A percentile compares a stretch with the other conserved stretches of the same genome.
phyloP scores from a whole-genome alignment of 2,113 vertebrate genomes.

The Ammodytes dubius region DNA sequence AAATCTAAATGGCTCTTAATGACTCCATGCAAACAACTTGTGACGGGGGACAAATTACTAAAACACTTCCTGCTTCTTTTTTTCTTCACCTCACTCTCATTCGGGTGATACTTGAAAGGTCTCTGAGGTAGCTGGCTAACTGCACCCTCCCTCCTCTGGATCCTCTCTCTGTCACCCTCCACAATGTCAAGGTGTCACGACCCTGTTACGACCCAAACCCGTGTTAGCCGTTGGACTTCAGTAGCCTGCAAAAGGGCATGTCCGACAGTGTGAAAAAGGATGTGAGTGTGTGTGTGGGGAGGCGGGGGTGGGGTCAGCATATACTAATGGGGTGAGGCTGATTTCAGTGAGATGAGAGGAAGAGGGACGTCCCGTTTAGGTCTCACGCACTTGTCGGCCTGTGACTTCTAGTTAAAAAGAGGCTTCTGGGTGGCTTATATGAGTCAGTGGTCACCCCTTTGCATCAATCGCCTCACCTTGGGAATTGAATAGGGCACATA shows the following conservation, averaged over 20 bases:
- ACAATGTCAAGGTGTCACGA: constrained; percentile 77
- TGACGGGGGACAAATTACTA: constrained; percentile 83
- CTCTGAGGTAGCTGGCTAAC: constrained; percentile 53
- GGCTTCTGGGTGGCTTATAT: constrained; percentile 74
- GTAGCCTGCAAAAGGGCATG: constrained; percentile 49
- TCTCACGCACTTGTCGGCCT: constrained; percentile 72
- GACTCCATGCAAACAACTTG: constrained; percentile 83
- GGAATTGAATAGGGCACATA: constrained; percentile 77
- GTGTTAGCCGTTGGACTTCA: constrained; percentile 32
- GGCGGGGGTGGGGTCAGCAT: constrained; percentile 50
- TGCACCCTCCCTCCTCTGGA: constrained; percentile 67
- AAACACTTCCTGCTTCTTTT: constrained; percentile 59
- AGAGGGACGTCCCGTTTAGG: constrained; percentile 65
- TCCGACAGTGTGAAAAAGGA: constrained; percentile 66
- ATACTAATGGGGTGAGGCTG: constrained; percentile 79
- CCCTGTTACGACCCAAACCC: constrained; percentile 75
- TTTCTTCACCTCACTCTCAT: constrained; percentile 44
- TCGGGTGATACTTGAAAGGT: constrained; percentile 77
- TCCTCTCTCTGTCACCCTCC: constrained; percentile 84
- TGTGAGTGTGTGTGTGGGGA: constrained; percentile 56
- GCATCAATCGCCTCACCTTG: constrained; percentile 82
- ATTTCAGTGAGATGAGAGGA: constrained; percentile 78
- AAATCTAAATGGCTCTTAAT: constrained; percentile 77
- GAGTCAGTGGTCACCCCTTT: constrained; percentile 71
- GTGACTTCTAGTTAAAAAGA: constrained; percentile 68